Base-by-base conservation (phyloP, 64 coral and sea anemone species). In the Pocillopora verrucosa region DNA sequence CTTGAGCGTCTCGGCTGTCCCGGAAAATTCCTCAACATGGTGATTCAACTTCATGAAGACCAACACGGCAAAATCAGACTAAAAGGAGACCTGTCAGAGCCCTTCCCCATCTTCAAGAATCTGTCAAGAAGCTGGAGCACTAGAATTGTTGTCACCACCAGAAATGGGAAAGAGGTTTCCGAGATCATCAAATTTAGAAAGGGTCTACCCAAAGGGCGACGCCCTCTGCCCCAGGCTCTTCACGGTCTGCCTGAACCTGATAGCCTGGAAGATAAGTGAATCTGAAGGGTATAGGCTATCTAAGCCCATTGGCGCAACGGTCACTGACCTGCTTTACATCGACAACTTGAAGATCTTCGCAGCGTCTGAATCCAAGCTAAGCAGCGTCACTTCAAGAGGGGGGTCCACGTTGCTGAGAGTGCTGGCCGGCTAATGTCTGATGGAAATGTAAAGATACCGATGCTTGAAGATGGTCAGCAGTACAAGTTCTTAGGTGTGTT, bases 41-140 rank as follows among this genome's bases (percentile, higher is more conserved):
- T 77, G 10, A 30, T 73, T 19, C 72, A 76, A 57, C 76, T 88
- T 57, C 86, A 88, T 60, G 73, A 88, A 13, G 72, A 25, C 70
- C n/a, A n/a, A n/a, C n/a, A n/a, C n/a, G n/a, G n/a, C n/a, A n/a
- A n/a, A n/a, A n/a, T n/a, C n/a, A n/a, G n/a, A n/a, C n/a, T n/a
- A n/a, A n/a, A n/a, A n/a, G n/a, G n/a, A n/a, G n/a, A n/a, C n/a
- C 34, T 75, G 4, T 91, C 69, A 3, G 68, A 58, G 20, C n/a
- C 89, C 13, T 83, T 91, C 30, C 11, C 51, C 9, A 72, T 84
- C n/a, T n/a, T 36, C 16, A 41, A 45, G 36, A 37, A 78, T 56
- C 16, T 78, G 36, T 37, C 36, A 37, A 37, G 34, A 37, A 78
- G 76, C 36, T 78, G 36, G 76, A 78, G 36, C 19, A 78, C 36